Base-by-base conservation (phyloP, 2,797 vertebrate species). In the Hyperoplus immaculatus region DNA sequence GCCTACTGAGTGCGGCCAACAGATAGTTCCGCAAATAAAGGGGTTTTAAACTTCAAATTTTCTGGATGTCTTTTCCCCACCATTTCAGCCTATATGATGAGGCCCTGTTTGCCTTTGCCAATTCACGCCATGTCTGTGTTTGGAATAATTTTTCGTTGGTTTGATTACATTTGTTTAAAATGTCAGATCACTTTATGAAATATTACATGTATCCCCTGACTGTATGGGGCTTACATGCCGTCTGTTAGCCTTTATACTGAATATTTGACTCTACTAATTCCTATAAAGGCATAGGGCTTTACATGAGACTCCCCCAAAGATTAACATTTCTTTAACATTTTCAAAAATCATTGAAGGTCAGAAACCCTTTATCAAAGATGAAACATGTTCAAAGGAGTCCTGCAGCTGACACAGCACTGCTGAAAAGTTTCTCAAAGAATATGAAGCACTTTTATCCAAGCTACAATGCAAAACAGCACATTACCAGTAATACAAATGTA, bases 11-110 rank as follows among this genome's bases (percentile, higher is more conserved):
- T 94, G 94, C 91, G 58, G 89, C 88, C 89, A 88, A 89, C 85
- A 94, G 95, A 95, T 96, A 95, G 93, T 95, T 95, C 94, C 88
- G 83, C 93, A 95, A 95, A 95, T 95, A 91, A 92, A 93, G 64
- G 91, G 90, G 87, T 94, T 94, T 29, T 91, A 90, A 92, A 90
- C 85, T 91, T 85, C 88, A 86, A 21, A 92, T 95, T 95, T 95
- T 93, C 90, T 93, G 90, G 89, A 85, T 93, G 91, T 83, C 83
- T 89, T 72, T 92, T 29, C 29, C 73, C 86, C 87, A 50, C 85
- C 87, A 82, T 72, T 50, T 68, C 80, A 57, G 66, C 71, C 51
- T 64, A 78, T 79, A 78, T 66, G 54, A 75, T 66, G 82, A 79
- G 49, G 71, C 58, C 29, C 71, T 58, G 42, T 83, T 87, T 83